Percentiles rank a stretch among this genome's conserved stretches.
These are phyloP conservation scores for Crocidura indochinensis DNA, from an alignment of 2,797 vertebrate genomes.

Conservation along the genomic window DNA sequence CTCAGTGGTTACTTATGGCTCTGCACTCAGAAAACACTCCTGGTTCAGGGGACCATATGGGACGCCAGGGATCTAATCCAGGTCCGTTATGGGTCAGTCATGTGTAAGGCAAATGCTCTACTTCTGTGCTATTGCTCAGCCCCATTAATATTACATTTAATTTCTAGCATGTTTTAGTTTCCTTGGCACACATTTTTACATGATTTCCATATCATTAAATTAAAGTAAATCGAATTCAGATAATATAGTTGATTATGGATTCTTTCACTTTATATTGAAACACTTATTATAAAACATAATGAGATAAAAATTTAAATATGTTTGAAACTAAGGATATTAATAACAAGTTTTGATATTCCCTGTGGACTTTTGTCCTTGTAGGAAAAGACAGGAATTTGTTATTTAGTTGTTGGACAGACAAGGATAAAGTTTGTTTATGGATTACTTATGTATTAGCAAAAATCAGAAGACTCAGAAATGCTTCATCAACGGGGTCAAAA, in stretches of 20 bases:
- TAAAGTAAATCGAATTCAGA: neutral
- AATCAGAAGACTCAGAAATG: too few species aligned
- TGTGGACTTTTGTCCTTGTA: neutral
- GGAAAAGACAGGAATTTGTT: neutral
- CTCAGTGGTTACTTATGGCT: too few species aligned
- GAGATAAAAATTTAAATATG: neutral
- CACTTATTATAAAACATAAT: neutral
- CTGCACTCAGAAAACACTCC: too few species aligned
- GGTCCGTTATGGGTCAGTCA: too few species aligned
- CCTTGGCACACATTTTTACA: neutral
- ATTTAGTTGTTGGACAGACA: neutral
- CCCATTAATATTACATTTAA: neutral
- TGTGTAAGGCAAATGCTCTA: too few species aligned
- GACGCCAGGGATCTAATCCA: too few species aligned
- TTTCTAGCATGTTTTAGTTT: neutral
- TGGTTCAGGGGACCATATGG: too few species aligned
- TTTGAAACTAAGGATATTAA: slow-evolving; percentile 14
- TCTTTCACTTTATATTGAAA: neutral
- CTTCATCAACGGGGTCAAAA: too few species aligned
- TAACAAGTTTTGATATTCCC: neutral
- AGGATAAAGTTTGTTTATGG: neutral
- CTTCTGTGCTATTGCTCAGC: too few species aligned
- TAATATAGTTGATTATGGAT: neutral
- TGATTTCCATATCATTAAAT: neutral
- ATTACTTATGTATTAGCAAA: too few species aligned